phyloP scores from a whole-genome alignment of 2,888 invertebrate genomes.

The Cryptocephalus primarius region DNA sequence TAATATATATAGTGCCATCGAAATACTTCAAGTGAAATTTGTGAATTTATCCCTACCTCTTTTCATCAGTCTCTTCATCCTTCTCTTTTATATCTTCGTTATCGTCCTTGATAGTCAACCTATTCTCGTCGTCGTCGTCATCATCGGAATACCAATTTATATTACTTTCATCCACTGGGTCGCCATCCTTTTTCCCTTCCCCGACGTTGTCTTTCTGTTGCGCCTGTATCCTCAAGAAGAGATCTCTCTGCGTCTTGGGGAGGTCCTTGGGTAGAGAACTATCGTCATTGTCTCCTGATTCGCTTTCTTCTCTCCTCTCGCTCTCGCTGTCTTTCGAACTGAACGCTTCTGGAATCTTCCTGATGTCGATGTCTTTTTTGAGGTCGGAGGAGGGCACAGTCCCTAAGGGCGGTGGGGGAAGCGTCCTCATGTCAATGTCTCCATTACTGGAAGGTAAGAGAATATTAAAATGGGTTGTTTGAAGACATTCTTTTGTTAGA shows the following conservation, averaged over 20 bases:
- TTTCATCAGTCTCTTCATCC: constrained; percentile 18
- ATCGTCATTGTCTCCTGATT: constrained; percentile 16
- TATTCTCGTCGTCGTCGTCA: constrained; percentile 48
- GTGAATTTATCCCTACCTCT: constrained; percentile 4
- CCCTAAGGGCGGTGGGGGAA: constrained; percentile 22
- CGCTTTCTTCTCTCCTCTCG: constrained; percentile 14
- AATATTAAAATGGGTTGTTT: too few relatives aligned
- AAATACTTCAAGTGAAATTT: too few relatives aligned
- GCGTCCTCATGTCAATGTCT: constrained; percentile 36
- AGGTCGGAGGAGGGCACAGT: constrained; percentile 5
- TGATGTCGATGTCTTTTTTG: constrained; percentile 36
- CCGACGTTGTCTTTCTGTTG: constrained; percentile 45
- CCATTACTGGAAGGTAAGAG: constrained; percentile 27
- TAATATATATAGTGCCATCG: too few relatives aligned
- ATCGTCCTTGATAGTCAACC: constrained; percentile 34
- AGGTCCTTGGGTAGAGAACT: constrained; percentile 40
- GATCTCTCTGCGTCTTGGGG: constrained; percentile 54
- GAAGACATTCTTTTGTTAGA: too few relatives aligned
- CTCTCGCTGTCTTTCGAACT: constrained; percentile 6
- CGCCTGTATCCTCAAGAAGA: constrained; percentile 55
- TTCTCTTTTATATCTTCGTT: constrained; percentile 26
- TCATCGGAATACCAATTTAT: constrained; percentile 73
- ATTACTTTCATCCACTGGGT: constrained; percentile 21
- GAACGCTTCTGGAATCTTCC: constrained; percentile 29
- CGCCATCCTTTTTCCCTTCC: constrained; percentile 25